These are phyloP conservation scores for Wiebesia pumilae DNA, from an alignment of 1,140 invertebrate species.

Conservation along the genomic window DNA sequence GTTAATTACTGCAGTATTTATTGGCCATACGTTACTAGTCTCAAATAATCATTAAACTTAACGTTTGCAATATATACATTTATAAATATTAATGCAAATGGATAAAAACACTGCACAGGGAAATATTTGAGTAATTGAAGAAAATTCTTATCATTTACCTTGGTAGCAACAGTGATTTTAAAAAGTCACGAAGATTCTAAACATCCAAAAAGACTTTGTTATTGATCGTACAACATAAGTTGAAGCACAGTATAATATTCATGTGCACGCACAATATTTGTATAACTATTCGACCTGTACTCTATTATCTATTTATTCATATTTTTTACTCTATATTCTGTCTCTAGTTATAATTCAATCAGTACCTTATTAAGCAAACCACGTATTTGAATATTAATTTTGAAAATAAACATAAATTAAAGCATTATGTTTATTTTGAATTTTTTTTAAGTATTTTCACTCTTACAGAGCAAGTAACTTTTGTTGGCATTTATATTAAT, in stretches of 20 bases:
- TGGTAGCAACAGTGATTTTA: neutral
- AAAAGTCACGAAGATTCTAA: neutral
- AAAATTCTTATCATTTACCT: neutral
- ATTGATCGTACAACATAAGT: conserved; percentile 4
- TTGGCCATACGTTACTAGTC: neutral
- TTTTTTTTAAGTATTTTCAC: neutral
- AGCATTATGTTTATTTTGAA: too few species aligned
- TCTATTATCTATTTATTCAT: neutral
- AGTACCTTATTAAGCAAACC: neutral
- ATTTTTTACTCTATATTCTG: neutral
- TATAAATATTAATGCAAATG: conserved; percentile 12
- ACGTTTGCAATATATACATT: conserved; percentile 19
- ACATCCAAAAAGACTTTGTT: conserved; percentile 3
- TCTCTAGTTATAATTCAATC: neutral
- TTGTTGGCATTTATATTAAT: neutral
- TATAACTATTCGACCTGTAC: neutral
- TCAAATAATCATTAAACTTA: neutral
- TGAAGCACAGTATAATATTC: conserved; percentile 22
- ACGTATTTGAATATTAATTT: neutral
- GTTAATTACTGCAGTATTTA: conserved; percentile 24
- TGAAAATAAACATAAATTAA: neutral
- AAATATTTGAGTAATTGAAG: neutral
- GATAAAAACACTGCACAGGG: neutral
- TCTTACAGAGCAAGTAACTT: neutral
- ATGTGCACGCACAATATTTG: conserved; percentile 17